Evolutionary conservation across 1,140 invertebrate species (phyloP).

Genomic region (Aphidius gifuensis): DNA sequence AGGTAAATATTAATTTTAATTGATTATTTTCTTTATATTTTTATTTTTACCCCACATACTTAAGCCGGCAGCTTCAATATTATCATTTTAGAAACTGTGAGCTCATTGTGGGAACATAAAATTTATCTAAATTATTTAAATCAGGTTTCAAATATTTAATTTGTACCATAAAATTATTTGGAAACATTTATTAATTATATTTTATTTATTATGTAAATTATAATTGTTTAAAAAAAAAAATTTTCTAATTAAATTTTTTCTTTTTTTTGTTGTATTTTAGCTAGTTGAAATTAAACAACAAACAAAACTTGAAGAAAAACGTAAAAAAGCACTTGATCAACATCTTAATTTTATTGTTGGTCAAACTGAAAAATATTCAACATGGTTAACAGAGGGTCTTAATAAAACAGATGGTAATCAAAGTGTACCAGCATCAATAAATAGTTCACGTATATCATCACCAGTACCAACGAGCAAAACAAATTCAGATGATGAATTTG

Average conservation of each 20-base stretch:
- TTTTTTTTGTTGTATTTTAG: slow-evolving; percentile 51
- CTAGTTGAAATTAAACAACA: slow-evolving; percentile 94
- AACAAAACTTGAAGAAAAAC: slow-evolving; percentile 87
- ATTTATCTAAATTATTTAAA: slow-evolving; percentile 26
- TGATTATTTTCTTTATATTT: background rate
- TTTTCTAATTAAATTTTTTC: slow-evolving; percentile 19
- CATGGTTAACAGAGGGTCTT: slow-evolving; percentile 80
- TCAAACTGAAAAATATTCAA: slow-evolving; percentile 97
- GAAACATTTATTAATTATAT: slow-evolving; percentile 29
- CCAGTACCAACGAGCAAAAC: slow-evolving; percentile 44
- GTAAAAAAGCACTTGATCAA: slow-evolving; percentile 93
- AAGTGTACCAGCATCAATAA: slow-evolving; percentile 53
- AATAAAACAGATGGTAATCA: slow-evolving; percentile 59
- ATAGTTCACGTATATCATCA: slow-evolving; percentile 53
- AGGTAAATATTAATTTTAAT: slow-evolving; percentile 57
- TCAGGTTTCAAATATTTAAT: slow-evolving; percentile 27
- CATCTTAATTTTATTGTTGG: slow-evolving; percentile 98
- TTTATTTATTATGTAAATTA: background rate
- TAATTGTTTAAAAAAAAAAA: slow-evolving; percentile 14
- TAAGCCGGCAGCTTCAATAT: slow-evolving; percentile 52
- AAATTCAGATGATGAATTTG: slow-evolving; percentile 72
- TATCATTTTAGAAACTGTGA: slow-evolving; percentile 45
- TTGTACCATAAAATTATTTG: slow-evolving; percentile 33
- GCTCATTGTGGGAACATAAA: slow-evolving; percentile 56
- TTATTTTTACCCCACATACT: slow-evolving; percentile 46